Evolutionary conservation across 2,113 vertebrate genomes (phyloP), one percentile per base, ranked within the genome.

Genomic region (Mellivora capensis): DNA sequence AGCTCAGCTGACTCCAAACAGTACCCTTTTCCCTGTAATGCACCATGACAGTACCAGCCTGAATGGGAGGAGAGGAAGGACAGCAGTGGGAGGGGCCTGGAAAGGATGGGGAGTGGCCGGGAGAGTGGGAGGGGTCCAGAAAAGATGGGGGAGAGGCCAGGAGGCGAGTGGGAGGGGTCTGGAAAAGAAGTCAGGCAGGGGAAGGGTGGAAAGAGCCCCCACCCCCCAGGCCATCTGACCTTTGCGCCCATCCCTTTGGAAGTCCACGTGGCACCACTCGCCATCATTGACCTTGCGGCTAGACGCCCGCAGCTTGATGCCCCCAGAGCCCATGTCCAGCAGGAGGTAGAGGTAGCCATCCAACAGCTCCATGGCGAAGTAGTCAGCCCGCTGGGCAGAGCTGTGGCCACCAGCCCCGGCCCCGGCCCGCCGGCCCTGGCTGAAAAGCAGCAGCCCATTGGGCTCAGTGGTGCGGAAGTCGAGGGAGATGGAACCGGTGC

Each of bases 191-290:
- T 52, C 25, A 12, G 77, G 54, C 47, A 15, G 67, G 39, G 13
- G 21, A 42, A 25, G 59, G 34, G 57, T 10, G 62, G 23, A 31
- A 39, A 57, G 72, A 37, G 21, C 54, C 87, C 67, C 67, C 67
- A 69, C 0, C 67, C 67, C n/a, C 34, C 67, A 42, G 42, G 61
- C 87, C 83, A 62, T 93, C 99, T 98, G 97, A 99, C 99, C 99
- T 97, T 99, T 99, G 39, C 99, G 99, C 20, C 99, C 99, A 2
- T 99, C 99, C 67, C 99, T 98, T 96, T 99, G 99, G 98, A 99
- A 99, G 98, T 99, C 99, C 98, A 99, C 99, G 9, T 99, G 99
- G 97, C 99, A 99, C 99, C 99, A 99, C 96, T 99, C 99, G 42
- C 99, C 99, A 0, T 99, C 99, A 0, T 99, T 99, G 47, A 99